Conservation (phyloP, 2,113 vertebrate species). For the Syngnathus scovelli region DNA sequence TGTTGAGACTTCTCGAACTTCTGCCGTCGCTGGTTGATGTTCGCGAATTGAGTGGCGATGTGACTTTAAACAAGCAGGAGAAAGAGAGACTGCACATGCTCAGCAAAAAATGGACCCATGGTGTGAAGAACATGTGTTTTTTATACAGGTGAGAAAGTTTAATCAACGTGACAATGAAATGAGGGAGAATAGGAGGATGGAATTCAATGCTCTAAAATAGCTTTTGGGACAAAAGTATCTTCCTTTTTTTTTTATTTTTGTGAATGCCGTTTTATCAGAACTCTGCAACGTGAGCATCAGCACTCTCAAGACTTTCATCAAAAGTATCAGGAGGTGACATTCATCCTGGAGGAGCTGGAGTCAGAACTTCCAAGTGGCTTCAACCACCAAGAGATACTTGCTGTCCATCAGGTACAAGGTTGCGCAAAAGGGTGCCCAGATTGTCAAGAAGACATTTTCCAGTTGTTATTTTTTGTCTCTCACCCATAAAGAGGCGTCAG, state of each 20-base stretch:
- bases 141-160: slow-evolving; percentile 71
- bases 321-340: slow-evolving; percentile 74
- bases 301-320: slow-evolving; percentile 69
- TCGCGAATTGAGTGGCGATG: slow-evolving; percentile 68
- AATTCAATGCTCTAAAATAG: background rate
- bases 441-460: no score
- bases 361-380: slow-evolving; percentile 54
- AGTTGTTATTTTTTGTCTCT: background rate
- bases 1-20: slow-evolving; percentile 69
- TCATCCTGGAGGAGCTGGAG: slow-evolving; percentile 74
- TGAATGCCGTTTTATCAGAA: slow-evolving; percentile 31
- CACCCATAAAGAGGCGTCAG: slow-evolving; percentile 74
- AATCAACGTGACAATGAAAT: background rate
- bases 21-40: slow-evolving; percentile 73
- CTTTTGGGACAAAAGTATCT: background rate
- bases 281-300: slow-evolving; percentile 61
- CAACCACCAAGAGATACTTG: slow-evolving; percentile 74
- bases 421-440: no score
- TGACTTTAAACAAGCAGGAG: slow-evolving; percentile 63
- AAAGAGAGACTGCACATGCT: slow-evolving; percentile 71
- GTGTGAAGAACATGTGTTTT: slow-evolving; percentile 60
- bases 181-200: no score
- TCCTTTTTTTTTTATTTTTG: background rate
- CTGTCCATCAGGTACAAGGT: slow-evolving; percentile 74
- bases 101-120: slow-evolving; percentile 72